phyloP scores from a whole-genome alignment of 2,113 vertebrate species.

The Phrynocephalus versicolor region DNA sequence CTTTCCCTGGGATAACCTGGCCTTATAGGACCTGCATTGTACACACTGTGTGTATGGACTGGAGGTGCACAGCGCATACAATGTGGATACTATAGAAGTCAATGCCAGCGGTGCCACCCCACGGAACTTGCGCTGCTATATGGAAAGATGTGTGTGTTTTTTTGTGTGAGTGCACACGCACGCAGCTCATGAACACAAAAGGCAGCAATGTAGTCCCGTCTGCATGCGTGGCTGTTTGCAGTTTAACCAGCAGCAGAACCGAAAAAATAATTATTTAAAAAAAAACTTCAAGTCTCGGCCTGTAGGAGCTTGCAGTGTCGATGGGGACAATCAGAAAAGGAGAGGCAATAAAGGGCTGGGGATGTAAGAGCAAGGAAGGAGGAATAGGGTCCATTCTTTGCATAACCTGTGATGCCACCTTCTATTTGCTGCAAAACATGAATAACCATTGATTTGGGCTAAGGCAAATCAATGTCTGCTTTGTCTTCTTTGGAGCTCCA shows the following conservation, averaged over 20 bases:
- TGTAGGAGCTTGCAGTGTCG: background rate
- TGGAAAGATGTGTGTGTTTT: fast-evolving
- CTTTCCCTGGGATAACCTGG: conserved; percentile 50
- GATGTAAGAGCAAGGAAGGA: background rate
- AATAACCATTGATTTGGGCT: too few relatives aligned
- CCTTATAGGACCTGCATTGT: conserved; percentile 91
- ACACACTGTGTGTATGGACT: conserved; percentile 90
- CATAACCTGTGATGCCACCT: background rate
- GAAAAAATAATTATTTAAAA: too few relatives aligned
- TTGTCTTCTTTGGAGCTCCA: too few relatives aligned
- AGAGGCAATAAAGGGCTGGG: background rate
- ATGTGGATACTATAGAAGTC: conserved; percentile 89
- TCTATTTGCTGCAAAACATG: background rate
- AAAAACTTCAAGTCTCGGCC: background rate
- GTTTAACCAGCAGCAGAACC: background rate
- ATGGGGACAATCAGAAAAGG: too few relatives aligned
- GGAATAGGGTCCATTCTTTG: too few relatives aligned
- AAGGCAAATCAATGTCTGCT: too few relatives aligned
- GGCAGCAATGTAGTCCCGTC: too few relatives aligned
- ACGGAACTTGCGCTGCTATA: background rate
- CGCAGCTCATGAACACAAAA: background rate
- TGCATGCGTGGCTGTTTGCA: too few relatives aligned
- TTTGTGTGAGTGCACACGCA: fast-evolving
- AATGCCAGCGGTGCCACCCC: background rate
- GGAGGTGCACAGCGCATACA: conserved; percentile 93